Base-by-base conservation (phyloP, 1,140 invertebrate species). In the Rhysida immarginata region DNA sequence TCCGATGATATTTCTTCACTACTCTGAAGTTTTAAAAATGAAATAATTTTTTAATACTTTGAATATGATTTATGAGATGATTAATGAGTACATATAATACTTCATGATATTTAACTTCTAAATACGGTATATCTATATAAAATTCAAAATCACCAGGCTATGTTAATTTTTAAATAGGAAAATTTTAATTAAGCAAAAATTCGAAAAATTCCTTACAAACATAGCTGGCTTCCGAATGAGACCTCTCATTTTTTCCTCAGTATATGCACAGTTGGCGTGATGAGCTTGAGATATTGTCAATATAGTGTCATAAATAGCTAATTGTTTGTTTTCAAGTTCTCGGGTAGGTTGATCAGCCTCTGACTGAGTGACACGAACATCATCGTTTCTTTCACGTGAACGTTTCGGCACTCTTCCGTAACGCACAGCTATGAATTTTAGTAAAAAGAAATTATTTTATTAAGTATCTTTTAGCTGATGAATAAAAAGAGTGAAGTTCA, bases 401-500 rank as follows among this genome's bases (percentile, higher is more conserved):
- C 91, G 78, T 72, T 96, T 96, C 46, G 93, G 93, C 56, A 96
- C 91, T 55, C 93, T 79, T 48, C 93, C 93, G 76, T 96, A 96
- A 64, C 92, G 77, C 46, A 96, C 93, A 67, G 93, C 93, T 96
- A 75, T 29, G 61, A 65, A n/a, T n/a, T n/a, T n/a, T n/a, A n/a
- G n/a, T n/a, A n/a, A 44, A 45, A 29, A 49, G 50, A 5, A 35
- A 50, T 26, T 43, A 45, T 13, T 14, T 14, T 11, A 48, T 48
- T 41, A 41, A 23, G n/a, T n/a, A n/a, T n/a, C n/a, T 48, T 48
- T 48, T 48, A 13, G 26, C 25, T 41, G n/a, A n/a, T 18, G 18
- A 24, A 46, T 50, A 44, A 48, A 54, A 54, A 54, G 25, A 20
- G 14, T 8, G 14, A 54, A 44, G 18, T 52, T 49, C n/a, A 54